Conservation (phyloP, 1,140 invertebrate species). For the Drosophila sulfurigaster region DNA sequence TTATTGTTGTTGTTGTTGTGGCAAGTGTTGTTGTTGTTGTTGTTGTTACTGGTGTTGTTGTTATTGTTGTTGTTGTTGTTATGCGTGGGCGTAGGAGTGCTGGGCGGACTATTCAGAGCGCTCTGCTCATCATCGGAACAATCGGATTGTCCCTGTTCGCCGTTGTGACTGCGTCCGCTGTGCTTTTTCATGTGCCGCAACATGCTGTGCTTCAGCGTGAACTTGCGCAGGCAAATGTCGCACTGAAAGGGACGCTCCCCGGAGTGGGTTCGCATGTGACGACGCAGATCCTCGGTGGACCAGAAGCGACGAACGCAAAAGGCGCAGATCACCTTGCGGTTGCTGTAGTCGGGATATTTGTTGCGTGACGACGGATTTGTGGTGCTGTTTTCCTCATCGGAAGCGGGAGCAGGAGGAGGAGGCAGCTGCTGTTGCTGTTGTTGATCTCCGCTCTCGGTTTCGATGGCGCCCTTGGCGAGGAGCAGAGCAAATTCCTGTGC, state of each 20-base stretch:
- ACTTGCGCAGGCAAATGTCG: constrained; percentile 92
- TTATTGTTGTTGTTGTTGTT: constrained; percentile 22
- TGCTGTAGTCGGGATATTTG: constrained; percentile 94
- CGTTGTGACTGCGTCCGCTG: constrained; percentile 84
- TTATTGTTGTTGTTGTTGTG: constrained; percentile 56
- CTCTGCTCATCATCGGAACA: constrained; percentile 85
- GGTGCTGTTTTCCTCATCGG: constrained; percentile 51
- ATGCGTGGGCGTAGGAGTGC: constrained; percentile 56
- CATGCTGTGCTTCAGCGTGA: constrained; percentile 97
- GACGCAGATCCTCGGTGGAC: constrained; percentile 95
- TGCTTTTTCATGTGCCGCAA: constrained; percentile 95
- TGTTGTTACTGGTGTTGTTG: constrained; percentile 23
- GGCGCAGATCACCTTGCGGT: constrained; percentile 95
- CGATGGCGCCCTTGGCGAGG: constrained; percentile 92
- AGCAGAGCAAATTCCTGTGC: constrained; percentile 90
- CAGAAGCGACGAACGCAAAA: constrained; percentile 97
- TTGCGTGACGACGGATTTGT: constrained; percentile 47
- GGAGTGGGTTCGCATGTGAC: constrained; percentile 96
- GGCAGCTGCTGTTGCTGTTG: not conserved
- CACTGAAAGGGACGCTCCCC: constrained; percentile 91
- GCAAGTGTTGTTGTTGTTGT: constrained; percentile 55
- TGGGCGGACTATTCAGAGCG: constrained; percentile 48
- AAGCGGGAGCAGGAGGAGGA: constrained; percentile 73
- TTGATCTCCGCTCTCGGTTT: constrained; percentile 85
- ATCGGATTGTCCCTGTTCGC: constrained; percentile 74